These are phyloP conservation scores for Patagioenas fasciata DNA, from an alignment of 2,113 vertebrate genomes.

Conservation along the genomic window DNA sequence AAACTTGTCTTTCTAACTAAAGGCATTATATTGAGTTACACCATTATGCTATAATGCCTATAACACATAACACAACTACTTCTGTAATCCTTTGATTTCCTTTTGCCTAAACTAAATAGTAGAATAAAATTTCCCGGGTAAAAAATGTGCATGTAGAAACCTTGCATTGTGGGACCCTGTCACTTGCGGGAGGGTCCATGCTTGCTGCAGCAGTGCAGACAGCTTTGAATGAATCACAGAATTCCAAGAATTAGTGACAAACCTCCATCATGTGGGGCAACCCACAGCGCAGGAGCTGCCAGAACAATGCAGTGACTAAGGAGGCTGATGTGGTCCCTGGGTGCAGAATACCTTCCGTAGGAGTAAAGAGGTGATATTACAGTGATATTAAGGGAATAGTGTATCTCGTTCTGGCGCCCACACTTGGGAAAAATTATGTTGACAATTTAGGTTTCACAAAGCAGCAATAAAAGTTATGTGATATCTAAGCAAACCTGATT, in stretches of 20 bases:
- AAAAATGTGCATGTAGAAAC: not conserved
- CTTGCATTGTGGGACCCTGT: not conserved
- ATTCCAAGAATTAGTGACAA: not conserved
- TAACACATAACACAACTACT: not conserved
- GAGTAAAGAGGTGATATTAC: not conserved
- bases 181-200: rapidly evolving
- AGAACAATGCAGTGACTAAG: not conserved
- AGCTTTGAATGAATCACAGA: constrained; percentile 31
- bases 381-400: not conserved
- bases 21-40: not conserved
- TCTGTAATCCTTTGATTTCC: not conserved
- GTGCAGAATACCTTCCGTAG: not conserved
- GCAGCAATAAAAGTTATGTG: not conserved
- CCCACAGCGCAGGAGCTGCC: not conserved
- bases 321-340: not conserved
- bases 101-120: not conserved
- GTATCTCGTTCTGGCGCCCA: not conserved
- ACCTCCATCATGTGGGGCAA: not conserved
- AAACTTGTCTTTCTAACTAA: not conserved
- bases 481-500: constrained; percentile 18
- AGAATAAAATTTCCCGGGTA: not conserved
- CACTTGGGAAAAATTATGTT: not conserved
- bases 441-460: not conserved
- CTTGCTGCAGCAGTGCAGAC: not conserved
- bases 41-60: not conserved